Evolutionary conservation across 2,113 vertebrate species (phyloP).

Genomic region (Syngnathoides biaculeatus): DNA sequence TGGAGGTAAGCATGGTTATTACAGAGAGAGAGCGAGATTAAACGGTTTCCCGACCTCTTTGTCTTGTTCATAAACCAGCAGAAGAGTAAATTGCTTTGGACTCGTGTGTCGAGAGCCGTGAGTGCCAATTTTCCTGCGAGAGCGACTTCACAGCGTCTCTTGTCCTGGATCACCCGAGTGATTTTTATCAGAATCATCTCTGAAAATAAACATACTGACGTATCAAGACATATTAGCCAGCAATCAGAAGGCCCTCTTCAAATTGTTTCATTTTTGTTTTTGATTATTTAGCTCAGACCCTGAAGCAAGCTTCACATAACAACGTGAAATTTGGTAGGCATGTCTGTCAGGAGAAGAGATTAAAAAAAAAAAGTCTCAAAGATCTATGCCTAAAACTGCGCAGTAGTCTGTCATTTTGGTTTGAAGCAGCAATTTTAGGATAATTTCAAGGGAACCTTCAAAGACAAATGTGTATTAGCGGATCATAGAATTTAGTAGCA

Average conservation of each 20-base stretch:
- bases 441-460: too few species aligned
- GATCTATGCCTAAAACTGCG: background rate
- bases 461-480: background rate
- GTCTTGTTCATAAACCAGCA: constrained; percentile 42
- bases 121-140: constrained; percentile 16
- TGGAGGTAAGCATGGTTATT: constrained; percentile 68
- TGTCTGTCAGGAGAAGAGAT: background rate
- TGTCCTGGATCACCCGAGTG: background rate
- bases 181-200: constrained; percentile 3
- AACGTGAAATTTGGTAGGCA: background rate
- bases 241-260: background rate
- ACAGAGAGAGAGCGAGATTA: constrained; percentile 24
- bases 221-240: constrained; percentile 1
- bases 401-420: background rate
- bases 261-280: background rate
- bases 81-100: constrained; percentile 12
- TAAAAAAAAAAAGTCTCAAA: too few species aligned
- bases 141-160: constrained; percentile 9
- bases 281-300: background rate
- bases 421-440: background rate
- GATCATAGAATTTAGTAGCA: background rate
- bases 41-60: constrained; percentile 39
- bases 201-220: constrained; percentile 1
- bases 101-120: constrained; percentile 12
- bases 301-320: background rate